These are phyloP conservation scores for Cotesia vestalis DNA, from an alignment of 1,140 invertebrate genomes.

Conservation along the genomic window DNA sequence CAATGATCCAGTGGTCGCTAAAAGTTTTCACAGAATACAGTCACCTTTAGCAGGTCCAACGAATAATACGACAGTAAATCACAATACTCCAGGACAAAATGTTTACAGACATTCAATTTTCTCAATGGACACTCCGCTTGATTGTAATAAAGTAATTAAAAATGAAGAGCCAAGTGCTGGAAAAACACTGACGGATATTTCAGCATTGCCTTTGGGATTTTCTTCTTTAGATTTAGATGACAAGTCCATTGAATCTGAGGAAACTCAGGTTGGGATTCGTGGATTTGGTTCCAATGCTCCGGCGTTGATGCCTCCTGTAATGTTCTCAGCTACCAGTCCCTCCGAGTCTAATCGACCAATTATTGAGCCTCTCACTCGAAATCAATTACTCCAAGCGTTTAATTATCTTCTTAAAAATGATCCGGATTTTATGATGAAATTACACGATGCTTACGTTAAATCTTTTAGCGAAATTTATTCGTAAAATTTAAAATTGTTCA, in stretches of 20 bases:
- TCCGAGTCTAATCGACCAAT: conserved; percentile 60
- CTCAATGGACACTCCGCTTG: not conserved
- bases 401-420: conserved; percentile 88
- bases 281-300: conserved; percentile 64
- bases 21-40: conserved; percentile 63
- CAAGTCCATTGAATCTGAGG: conserved; percentile 12
- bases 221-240: conserved; percentile 7
- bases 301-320: conserved; percentile 82
- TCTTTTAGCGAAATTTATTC: conserved; percentile 80
- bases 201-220: conserved; percentile 25
- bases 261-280: not conserved
- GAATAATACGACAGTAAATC: conserved; percentile 40
- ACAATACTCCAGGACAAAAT: conserved; percentile 35
- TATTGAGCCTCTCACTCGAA: conserved; percentile 79
- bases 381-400: conserved; percentile 88
- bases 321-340: conserved; percentile 74
- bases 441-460: conserved; percentile 90
- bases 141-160: conserved; percentile 14
- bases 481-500: conserved; percentile 44
- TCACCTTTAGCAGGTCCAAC: conserved; percentile 52
- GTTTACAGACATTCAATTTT: not conserved
- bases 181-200: conserved; percentile 21
- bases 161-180: not conserved
- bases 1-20: conserved; percentile 44
- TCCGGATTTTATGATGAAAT: conserved; percentile 83